phyloP scores from a whole-genome alignment of 2,888 invertebrate species.

The Andrena fulva region DNA sequence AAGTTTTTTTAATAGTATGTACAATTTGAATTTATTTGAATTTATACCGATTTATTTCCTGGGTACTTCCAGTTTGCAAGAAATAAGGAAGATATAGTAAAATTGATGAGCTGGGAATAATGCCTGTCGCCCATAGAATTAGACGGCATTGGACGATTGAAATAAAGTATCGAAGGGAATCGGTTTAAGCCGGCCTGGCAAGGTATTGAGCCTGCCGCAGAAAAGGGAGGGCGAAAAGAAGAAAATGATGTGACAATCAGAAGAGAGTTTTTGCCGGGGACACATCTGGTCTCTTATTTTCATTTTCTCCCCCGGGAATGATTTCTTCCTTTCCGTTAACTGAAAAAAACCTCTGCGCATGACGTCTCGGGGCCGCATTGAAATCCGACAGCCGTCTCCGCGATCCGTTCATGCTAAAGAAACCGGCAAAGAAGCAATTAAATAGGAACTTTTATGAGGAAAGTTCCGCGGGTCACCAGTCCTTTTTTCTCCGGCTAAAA shows the following conservation, averaged over 20 bases:
- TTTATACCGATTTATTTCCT: no score
- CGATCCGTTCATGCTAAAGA: conserved; percentile 35
- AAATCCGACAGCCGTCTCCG: conserved; percentile 15
- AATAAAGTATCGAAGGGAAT: conserved; percentile 1
- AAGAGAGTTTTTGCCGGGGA: conserved; percentile 68
- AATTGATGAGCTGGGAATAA: background rate
- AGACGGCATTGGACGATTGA: background rate
- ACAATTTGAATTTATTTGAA: no score
- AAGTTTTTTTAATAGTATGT: no score
- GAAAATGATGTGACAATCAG: conserved; percentile 71
- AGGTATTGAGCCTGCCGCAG: conserved; percentile 43
- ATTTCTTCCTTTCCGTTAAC: conserved; percentile 68
- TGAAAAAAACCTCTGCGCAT: conserved; percentile 56
- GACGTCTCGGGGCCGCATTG: conserved; percentile 38
- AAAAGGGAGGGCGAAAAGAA: conserved; percentile 42
- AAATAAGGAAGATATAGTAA: background rate
- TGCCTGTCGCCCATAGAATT: background rate
- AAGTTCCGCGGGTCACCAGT: conserved; percentile 21
- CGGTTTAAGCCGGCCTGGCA: conserved; percentile 13
- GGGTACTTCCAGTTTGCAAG: background rate
- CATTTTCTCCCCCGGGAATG: conserved; percentile 71
- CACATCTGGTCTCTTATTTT: conserved; percentile 76
- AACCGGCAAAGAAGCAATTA: conserved; percentile 53
- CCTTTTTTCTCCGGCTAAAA: conserved; percentile 28
- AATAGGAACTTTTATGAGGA: conserved; percentile 42